Evolutionary conservation across 2,888 invertebrate species (phyloP).

Genomic region (Stenoptilia bipunctidactyla): DNA sequence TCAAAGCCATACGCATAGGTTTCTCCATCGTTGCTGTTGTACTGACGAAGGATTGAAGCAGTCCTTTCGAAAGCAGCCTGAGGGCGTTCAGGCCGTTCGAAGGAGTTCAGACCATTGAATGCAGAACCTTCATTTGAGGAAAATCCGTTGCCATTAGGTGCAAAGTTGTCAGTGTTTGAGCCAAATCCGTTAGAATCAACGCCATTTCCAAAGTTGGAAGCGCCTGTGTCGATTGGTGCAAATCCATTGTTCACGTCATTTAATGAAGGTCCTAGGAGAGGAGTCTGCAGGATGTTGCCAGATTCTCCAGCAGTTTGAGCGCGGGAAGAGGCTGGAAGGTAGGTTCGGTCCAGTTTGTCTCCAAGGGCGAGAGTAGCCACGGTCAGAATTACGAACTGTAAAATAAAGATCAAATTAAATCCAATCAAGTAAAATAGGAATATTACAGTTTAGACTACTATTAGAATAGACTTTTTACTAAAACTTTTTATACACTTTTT

Average conservation of each 20-base stretch:
- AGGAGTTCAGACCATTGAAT: constrained; percentile 11
- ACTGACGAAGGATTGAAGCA: constrained; percentile 50
- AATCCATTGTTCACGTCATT: constrained; percentile 2
- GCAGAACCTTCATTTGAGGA: background rate
- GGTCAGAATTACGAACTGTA: constrained; percentile 43
- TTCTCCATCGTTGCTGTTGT: constrained; percentile 48
- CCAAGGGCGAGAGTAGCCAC: constrained; percentile 35
- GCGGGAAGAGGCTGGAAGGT: constrained; percentile 41
- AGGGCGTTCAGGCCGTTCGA: constrained; percentile 35
- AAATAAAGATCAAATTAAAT: no score
- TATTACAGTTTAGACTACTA: no score
- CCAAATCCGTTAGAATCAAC: constrained; percentile 5
- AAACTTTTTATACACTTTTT: no score
- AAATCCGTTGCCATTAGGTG: constrained; percentile 13
- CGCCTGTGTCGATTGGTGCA: constrained; percentile 1
- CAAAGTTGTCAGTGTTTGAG: constrained; percentile 14
- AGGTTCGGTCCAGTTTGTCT: constrained; percentile 48
- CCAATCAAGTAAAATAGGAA: no score
- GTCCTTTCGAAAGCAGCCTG: constrained; percentile 47
- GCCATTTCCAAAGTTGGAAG: background rate
- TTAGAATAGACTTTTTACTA: no score
- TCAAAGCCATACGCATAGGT: constrained; percentile 48
- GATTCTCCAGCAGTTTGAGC: constrained; percentile 36
- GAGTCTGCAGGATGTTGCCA: constrained; percentile 35
- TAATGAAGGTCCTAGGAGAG: constrained; percentile 18